These are phyloP conservation scores for Andrena hattorfiana DNA, from an alignment of 2,888 invertebrate species.

Conservation along the genomic window DNA sequence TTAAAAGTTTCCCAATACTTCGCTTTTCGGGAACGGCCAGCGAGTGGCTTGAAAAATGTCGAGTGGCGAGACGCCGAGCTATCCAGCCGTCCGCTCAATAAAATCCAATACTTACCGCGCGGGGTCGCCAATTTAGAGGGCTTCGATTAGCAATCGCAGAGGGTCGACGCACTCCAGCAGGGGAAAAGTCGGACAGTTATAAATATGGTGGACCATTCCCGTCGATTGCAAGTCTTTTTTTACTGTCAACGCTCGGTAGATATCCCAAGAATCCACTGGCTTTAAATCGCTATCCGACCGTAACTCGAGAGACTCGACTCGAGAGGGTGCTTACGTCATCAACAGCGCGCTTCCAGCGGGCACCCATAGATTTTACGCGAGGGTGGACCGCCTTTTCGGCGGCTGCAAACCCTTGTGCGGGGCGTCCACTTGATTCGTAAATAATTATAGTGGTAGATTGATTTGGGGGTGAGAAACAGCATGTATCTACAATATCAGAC, in stretches of 20 bases:
- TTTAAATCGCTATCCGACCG: constrained; percentile 1
- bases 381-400: not conserved
- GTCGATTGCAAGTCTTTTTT: not conserved
- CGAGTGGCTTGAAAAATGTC: not conserved
- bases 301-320: constrained; percentile 29
- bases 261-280: not conserved
- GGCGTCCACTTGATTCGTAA: not conserved
- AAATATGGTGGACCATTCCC: not conserved
- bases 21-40: not conserved
- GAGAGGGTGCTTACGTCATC: constrained; percentile 29
- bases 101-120: constrained; percentile 31
- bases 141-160: constrained; percentile 26
- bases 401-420: no score
- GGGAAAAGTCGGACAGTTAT: not conserved
- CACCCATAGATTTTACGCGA: constrained; percentile 24
- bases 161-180: constrained; percentile 3
- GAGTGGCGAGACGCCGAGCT: not conserved
- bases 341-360: not conserved
- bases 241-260: no score
- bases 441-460: not conserved
- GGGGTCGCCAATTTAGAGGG: constrained; percentile 28
- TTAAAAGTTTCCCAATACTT: constrained; percentile 24
- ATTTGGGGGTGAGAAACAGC: no score
- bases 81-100: constrained; percentile 10
- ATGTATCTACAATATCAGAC: no score